Evolutionary conservation across 2,797 vertebrate species (phyloP), one percentile per base, ranked within the genome.

Genomic region (Gambusia yucatana): DNA sequence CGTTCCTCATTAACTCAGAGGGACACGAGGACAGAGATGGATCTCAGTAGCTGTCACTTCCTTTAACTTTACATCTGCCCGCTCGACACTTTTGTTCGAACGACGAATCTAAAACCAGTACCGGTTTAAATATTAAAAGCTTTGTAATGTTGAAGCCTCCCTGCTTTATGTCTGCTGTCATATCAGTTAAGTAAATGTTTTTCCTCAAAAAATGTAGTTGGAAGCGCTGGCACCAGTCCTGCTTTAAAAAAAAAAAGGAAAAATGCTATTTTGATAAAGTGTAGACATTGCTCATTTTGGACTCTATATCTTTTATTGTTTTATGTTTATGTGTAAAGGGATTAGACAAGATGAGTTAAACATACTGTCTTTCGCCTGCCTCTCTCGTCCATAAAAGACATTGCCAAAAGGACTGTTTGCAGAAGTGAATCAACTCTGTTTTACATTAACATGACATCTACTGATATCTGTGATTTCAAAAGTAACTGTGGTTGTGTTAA

Each of bases 1-100:
- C 80, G 81, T 88, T 92, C 87, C 85, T 88, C 91, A 90, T 85
- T 82, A 82, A 85, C 61, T 77, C 77, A 73, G 70, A 80, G 75
- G 75, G 74, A 71, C 78, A 71, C 28, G 5, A 80, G 78, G 85
- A 87, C 77, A 75, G 77, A 80, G 76, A 67, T 33, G 16, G 46
- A 47, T 69, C 73, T 71, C 63, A 69, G 76, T 25, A 16, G 61
- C 52, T 78, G 78, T 57, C 70, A 76, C 4, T 75, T 71, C 30
- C 25, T 33, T 75, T 39, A 47, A 76, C 39, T 82, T 74, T 47
- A 50, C 50, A 17, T 25, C 39, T 57, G 69, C 69, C 77, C 3
- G 13, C 57, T 77, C 74, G 76, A 44, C 30, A 55, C 20, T 65
- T 30, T 39, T 16, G 59, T 20, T 65, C 10, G 75, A 81, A 75